A percentile compares a stretch with the other conserved stretches of the same genome.
These are phyloP conservation scores for Drosophila kepulauana DNA, from an alignment of 1,140 invertebrate genomes.

Conservation along the genomic window DNA sequence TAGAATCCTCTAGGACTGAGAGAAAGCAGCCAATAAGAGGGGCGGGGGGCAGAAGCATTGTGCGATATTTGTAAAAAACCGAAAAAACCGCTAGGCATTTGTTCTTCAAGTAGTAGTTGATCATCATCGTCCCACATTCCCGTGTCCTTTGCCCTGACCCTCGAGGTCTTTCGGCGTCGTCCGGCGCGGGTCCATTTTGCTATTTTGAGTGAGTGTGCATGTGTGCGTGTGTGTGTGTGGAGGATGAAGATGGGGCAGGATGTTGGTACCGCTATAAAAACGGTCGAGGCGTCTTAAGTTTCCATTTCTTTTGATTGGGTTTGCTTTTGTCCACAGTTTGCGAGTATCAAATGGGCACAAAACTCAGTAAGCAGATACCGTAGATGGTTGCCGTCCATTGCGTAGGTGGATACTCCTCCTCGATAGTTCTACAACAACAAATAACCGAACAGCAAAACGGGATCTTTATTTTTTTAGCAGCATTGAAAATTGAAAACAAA, in stretches of 20 bases:
- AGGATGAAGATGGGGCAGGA: constrained; percentile 60
- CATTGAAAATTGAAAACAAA: not conserved
- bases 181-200: constrained; percentile 63
- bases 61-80: constrained; percentile 27
- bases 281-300: constrained; percentile 75
- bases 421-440: not conserved
- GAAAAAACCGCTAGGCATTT: constrained; percentile 64
- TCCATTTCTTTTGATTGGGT: constrained; percentile 48
- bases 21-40: not conserved
- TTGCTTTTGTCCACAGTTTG: constrained; percentile 40
- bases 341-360: constrained; percentile 29
- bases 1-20: constrained; percentile 15
- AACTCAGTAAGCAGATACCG: constrained; percentile 61
- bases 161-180: constrained; percentile 17
- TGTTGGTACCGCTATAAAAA: constrained; percentile 79
- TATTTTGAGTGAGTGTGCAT: constrained; percentile 24
- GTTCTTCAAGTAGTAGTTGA: constrained; percentile 70
- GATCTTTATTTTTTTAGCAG: constrained; percentile 9
- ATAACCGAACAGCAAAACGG: constrained; percentile 12
- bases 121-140: constrained; percentile 63
- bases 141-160: not conserved
- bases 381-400: constrained; percentile 48
- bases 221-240: not conserved
- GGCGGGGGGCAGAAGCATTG: not conserved
- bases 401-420: constrained; percentile 52